Evolutionary conservation across 2,888 invertebrate genomes (phyloP).

Genomic region (Apomyelois bistriatella): DNA sequence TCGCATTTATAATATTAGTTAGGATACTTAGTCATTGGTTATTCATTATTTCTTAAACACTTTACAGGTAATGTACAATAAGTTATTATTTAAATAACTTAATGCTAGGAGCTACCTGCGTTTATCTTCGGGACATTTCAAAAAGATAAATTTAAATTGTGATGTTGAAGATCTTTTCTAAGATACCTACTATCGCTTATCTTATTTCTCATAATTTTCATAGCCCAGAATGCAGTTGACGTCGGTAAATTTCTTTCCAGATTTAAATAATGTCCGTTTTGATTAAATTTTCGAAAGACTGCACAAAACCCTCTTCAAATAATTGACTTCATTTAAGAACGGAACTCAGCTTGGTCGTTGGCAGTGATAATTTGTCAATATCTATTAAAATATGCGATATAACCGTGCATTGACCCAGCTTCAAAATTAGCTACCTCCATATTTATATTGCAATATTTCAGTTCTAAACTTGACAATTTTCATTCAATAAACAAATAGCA

Average conservation of each 20-base stretch:
- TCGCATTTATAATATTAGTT: too few species aligned
- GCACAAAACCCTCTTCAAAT: slow-evolving; percentile 14
- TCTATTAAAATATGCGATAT: slow-evolving; percentile 25
- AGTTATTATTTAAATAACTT: too few species aligned
- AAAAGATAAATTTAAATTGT: too few species aligned
- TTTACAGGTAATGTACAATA: too few species aligned
- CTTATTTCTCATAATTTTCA: background rate
- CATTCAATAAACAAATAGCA: background rate
- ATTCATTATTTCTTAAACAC: too few species aligned
- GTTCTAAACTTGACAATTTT: background rate
- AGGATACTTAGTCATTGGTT: too few species aligned
- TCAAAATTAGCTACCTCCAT: slow-evolving; percentile 11
- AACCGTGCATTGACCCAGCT: slow-evolving; percentile 23
- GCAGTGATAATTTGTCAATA: slow-evolving; percentile 29
- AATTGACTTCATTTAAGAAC: slow-evolving; percentile 25
- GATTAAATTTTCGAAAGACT: slow-evolving; percentile 14
- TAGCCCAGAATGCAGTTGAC: background rate
- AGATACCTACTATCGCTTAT: too few species aligned
- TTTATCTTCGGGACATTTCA: too few species aligned
- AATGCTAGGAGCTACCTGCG: too few species aligned
- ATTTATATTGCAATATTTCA: slow-evolving; percentile 2
- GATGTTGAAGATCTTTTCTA: too few species aligned
- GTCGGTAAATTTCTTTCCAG: slow-evolving; percentile 5
- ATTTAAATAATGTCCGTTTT: slow-evolving; percentile 14
- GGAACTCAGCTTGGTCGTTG: slow-evolving; percentile 17